Conservation (phyloP, 1,140 invertebrate species). For the Aethina tumida region DNA sequence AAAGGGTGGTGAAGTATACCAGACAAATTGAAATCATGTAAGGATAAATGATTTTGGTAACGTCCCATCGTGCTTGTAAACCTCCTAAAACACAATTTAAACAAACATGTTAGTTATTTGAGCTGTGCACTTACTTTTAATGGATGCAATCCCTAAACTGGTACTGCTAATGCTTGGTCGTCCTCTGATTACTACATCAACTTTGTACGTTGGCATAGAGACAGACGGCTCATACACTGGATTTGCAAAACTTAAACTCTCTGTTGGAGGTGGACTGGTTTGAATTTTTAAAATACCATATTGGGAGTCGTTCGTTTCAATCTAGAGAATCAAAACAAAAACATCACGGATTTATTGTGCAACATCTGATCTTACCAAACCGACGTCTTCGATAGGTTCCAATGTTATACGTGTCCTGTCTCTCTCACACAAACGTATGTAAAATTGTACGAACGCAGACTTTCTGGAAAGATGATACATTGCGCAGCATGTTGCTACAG, state of each 20-base stretch:
- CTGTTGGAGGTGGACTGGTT: conserved; percentile 38
- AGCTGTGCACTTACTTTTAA: conserved; percentile 46
- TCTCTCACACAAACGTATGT: conserved; percentile 62
- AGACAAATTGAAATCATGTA: conserved; percentile 81
- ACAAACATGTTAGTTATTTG: neutral
- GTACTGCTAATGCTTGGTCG: conserved; percentile 39
- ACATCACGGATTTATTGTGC: neutral
- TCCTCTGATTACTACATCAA: conserved; percentile 62
- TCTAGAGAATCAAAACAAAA: conserved; percentile 37
- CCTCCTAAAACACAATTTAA: conserved; percentile 54
- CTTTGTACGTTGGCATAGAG: conserved; percentile 61
- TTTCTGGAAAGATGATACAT: conserved; percentile 65
- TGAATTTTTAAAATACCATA: conserved; percentile 52
- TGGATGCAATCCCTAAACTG: conserved; percentile 38
- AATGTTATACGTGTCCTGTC: conserved; percentile 60
- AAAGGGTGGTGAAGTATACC: conserved; percentile 80
- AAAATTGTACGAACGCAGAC: conserved; percentile 75
- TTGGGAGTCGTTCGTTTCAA: conserved; percentile 45
- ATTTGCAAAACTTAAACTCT: conserved; percentile 63
- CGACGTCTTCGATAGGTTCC: conserved; percentile 70
- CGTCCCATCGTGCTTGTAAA: conserved; percentile 56
- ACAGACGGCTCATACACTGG: conserved; percentile 65
- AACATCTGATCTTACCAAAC: conserved; percentile 60
- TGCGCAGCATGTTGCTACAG: conserved; percentile 63
- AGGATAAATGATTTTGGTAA: conserved; percentile 72